Evolutionary conservation across 2,888 invertebrate species (phyloP).

Genomic region (Pemphredon lugubris): DNA sequence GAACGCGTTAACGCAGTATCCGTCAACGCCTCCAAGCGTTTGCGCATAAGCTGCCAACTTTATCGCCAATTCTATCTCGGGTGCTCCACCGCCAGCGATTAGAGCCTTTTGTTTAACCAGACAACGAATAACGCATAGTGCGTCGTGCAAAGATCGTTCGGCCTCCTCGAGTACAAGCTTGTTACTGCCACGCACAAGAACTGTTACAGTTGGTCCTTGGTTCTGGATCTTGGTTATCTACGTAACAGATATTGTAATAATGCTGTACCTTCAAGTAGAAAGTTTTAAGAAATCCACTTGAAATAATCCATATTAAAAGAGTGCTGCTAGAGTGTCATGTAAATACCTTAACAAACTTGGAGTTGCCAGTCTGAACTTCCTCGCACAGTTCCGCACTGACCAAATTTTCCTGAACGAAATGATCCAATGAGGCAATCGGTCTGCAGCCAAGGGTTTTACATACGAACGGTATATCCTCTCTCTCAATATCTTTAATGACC

Average conservation of each 20-base stretch:
- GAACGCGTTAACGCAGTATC: conserved; percentile 97
- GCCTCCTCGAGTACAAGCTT: conserved; percentile 92
- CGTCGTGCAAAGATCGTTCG: conserved; percentile 91
- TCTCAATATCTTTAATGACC: conserved; percentile 98
- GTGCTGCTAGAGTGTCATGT: too few species aligned
- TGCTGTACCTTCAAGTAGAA: not conserved
- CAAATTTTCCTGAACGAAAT: conserved; percentile 95
- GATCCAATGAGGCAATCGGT: conserved; percentile 99
- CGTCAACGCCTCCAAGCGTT: conserved; percentile 93
- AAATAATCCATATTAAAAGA: not conserved
- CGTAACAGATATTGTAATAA: conserved; percentile 5
- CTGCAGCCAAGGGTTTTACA: conserved; percentile 97
- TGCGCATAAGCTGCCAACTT: conserved; percentile 91
- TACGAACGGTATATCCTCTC: conserved; percentile 98
- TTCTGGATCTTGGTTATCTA: conserved; percentile 93
- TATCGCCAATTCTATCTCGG: conserved; percentile 96
- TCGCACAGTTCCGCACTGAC: conserved; percentile 96
- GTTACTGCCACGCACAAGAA: conserved; percentile 94
- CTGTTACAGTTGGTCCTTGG: conserved; percentile 94
- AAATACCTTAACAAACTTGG: conserved; percentile 93
- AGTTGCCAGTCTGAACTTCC: conserved; percentile 93
- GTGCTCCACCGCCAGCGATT: conserved; percentile 98
- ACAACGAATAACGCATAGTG: conserved; percentile 95
- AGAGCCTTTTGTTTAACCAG: conserved; percentile 95
- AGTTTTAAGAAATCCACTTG: not conserved